Conservation (phyloP, 2,888 invertebrate genomes). For the Lomographa bimaculata region DNA sequence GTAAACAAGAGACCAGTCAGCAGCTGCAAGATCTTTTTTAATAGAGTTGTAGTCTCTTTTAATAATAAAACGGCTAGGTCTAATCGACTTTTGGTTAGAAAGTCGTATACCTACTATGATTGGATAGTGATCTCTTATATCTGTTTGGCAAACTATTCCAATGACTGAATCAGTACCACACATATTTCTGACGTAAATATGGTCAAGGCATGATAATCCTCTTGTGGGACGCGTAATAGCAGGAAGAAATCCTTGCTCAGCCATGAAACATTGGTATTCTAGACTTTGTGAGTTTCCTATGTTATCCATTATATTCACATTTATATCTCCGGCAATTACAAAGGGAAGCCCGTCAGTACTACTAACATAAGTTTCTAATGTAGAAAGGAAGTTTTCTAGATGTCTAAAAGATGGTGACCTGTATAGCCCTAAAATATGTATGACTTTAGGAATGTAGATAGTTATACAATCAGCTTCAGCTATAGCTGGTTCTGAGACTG, state of each 20-base stretch:
- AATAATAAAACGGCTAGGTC: not conserved
- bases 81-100: not conserved
- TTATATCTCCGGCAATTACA: not conserved
- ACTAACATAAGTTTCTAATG: not conserved
- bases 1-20: not conserved
- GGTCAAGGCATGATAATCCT: not conserved
- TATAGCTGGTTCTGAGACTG: not conserved
- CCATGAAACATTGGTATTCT: conserved; percentile 1
- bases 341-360: not conserved
- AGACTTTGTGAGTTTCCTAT: not conserved
- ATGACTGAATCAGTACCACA: not conserved
- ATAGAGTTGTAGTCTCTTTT: not conserved
- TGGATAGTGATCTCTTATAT: not conserved
- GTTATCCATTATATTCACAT: not conserved
- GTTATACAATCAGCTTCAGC: not conserved
- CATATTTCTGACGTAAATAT: not conserved
- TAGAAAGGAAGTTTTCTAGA: not conserved
- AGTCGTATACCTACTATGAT: not conserved
- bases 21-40: not conserved
- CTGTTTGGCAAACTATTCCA: not conserved
- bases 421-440: conserved; percentile 1
- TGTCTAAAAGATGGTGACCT: conserved; percentile 2
- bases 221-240: not conserved
- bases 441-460: not conserved
- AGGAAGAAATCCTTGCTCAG: not conserved